These are phyloP conservation scores for Anarrhichthys ocellatus DNA, from an alignment of 2,113 vertebrate species.

Conservation along the genomic window DNA sequence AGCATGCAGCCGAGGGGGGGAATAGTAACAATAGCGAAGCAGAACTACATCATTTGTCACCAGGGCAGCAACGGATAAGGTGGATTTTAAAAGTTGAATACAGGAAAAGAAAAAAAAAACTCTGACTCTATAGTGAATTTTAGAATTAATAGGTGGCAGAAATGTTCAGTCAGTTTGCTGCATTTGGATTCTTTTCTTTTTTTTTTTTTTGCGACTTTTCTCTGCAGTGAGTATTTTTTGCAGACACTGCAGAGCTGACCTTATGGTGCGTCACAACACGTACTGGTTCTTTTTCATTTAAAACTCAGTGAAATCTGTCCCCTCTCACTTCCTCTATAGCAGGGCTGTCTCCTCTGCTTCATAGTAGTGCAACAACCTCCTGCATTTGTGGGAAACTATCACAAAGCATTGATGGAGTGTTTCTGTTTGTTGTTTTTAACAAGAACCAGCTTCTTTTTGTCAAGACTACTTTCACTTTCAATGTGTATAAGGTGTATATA, in stretches of 20 bases:
- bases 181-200: slow-evolving; percentile 10
- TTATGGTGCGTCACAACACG: slow-evolving; percentile 64
- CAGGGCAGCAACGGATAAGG: neutral
- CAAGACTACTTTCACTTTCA: rapidly evolving
- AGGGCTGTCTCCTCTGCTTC: slow-evolving; percentile 13
- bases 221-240: slow-evolving; percentile 64
- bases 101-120: too few relatives aligned
- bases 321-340: slow-evolving; percentile 38
- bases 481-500: neutral
- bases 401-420: neutral
- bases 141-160: neutral
- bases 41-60: slow-evolving; percentile 31
- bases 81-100: neutral
- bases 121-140: neutral
- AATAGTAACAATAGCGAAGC: neutral
- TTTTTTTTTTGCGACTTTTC: slow-evolving; percentile 34
- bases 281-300: slow-evolving; percentile 37
- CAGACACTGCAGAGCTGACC: slow-evolving; percentile 68
- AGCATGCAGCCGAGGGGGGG: slow-evolving; percentile 4
- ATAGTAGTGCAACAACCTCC: neutral
- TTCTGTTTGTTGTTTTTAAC: neutral
- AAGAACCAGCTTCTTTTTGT: neutral
- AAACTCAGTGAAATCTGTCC: slow-evolving; percentile 36
- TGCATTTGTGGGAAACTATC: neutral
- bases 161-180: slow-evolving; percentile 2